Conservation (phyloP, 2,888 invertebrate genomes). For the Rhimphoctona megacephalus region DNA sequence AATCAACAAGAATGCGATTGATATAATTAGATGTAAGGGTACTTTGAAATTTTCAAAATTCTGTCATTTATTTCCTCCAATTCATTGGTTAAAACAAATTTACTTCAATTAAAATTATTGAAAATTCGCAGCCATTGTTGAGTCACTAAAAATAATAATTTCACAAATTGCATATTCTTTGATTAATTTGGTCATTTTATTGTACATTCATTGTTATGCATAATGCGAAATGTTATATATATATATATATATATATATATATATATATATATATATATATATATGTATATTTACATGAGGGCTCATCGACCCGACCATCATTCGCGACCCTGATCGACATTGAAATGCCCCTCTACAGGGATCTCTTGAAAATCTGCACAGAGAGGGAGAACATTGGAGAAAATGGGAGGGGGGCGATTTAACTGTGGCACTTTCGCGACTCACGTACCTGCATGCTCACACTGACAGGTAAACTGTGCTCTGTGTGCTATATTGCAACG, state of each 20-base stretch:
- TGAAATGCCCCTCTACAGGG: constrained; percentile 29
- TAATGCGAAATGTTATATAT: not conserved
- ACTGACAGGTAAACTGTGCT: not conserved
- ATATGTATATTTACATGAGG: not conserved
- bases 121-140: no score
- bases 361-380: constrained; percentile 8
- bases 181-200: not conserved
- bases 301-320: constrained; percentile 65
- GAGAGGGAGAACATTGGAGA: constrained; percentile 57
- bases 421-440: constrained; percentile 64
- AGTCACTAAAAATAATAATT: not conserved
- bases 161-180: no score
- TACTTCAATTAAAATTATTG: not conserved
- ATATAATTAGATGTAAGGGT: not conserved
- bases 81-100: not conserved
- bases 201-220: not conserved
- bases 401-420: constrained; percentile 32
- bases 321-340: constrained; percentile 64
- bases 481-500: not conserved
- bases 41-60: not conserved
- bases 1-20: not conserved
- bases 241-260: no score
- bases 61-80: not conserved
- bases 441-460: constrained; percentile 47
- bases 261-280: no score